Evolutionary conservation across 1,140 invertebrate genomes (phyloP).

Genomic region (Apis mellifera): DNA sequence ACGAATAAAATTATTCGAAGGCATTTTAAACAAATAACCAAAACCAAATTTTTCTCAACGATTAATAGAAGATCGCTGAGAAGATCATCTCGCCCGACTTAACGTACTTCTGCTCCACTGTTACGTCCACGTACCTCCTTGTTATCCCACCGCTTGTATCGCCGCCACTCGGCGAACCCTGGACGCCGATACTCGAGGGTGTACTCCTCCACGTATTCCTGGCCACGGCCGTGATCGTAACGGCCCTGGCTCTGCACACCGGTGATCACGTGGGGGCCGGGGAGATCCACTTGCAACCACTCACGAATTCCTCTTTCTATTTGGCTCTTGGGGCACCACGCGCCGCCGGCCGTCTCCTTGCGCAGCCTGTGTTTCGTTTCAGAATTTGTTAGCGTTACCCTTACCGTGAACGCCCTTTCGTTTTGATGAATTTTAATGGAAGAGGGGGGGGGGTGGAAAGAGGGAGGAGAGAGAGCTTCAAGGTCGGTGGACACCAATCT

Average conservation of each 20-base stretch:
- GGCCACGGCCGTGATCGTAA: constrained; percentile 89
- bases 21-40: no score
- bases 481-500: background rate
- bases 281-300: constrained; percentile 90
- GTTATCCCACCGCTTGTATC: constrained; percentile 85
- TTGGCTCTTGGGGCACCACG: constrained; percentile 90
- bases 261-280: constrained; percentile 85
- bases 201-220: constrained; percentile 89
- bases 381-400: constrained; percentile 10
- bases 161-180: constrained; percentile 84
- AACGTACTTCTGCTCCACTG: constrained; percentile 27
- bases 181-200: constrained; percentile 89
- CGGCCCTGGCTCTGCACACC: constrained; percentile 90
- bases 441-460: no score
- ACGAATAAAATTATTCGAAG: no score
- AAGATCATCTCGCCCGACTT: background rate
- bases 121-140: constrained; percentile 81
- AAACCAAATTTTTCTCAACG: no score
- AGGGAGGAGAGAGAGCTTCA: no score
- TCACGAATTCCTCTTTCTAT: constrained; percentile 87
- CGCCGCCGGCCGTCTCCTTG: constrained; percentile 88
- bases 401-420: background rate
- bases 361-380: constrained; percentile 83
- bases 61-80: no score
- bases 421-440: background rate